Conservation (phyloP, 2,888 invertebrate genomes). For the Caenorhabditis sp. region DNA sequence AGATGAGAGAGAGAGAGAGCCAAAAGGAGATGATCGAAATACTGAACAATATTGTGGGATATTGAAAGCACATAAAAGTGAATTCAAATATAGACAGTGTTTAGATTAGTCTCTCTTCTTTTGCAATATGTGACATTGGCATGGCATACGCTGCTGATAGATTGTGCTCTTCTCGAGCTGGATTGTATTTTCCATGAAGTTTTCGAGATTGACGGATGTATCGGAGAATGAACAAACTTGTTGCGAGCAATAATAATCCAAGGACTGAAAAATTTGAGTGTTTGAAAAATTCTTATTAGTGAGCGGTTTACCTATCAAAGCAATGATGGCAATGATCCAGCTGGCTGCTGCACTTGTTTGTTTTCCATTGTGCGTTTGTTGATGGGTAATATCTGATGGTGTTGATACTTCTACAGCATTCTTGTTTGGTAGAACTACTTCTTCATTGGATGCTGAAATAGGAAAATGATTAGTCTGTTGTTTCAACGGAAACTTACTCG, state of each 20-base stretch:
- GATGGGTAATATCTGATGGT: slow-evolving; percentile 26
- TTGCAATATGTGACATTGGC: slow-evolving; percentile 62
- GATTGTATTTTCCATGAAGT: slow-evolving; percentile 66
- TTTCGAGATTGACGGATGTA: slow-evolving; percentile 60
- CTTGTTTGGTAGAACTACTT: slow-evolving; percentile 10
- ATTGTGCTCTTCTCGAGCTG: slow-evolving; percentile 64
- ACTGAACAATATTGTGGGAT: neutral
- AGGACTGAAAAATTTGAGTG: slow-evolving; percentile 45
- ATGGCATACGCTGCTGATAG: slow-evolving; percentile 59
- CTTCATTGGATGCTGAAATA: slow-evolving; percentile 18
- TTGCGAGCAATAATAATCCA: slow-evolving; percentile 49
- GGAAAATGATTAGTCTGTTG: neutral
- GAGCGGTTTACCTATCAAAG: slow-evolving; percentile 46
- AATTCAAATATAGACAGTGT: neutral
- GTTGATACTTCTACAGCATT: slow-evolving; percentile 11
- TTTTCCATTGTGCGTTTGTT: slow-evolving; percentile 31
- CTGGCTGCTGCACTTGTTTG: slow-evolving; percentile 44
- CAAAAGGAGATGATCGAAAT: neutral
- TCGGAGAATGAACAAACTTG: slow-evolving; percentile 54
- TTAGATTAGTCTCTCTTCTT: slow-evolving; percentile 66
- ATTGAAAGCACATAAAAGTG: neutral
- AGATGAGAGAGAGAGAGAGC: neutral
- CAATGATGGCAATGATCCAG: slow-evolving; percentile 56
- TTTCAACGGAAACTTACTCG: neutral
- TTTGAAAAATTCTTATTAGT: neutral